Evolutionary conservation across 2,113 vertebrate genomes (phyloP).

Genomic region (Ctenodactylus gundi): DNA sequence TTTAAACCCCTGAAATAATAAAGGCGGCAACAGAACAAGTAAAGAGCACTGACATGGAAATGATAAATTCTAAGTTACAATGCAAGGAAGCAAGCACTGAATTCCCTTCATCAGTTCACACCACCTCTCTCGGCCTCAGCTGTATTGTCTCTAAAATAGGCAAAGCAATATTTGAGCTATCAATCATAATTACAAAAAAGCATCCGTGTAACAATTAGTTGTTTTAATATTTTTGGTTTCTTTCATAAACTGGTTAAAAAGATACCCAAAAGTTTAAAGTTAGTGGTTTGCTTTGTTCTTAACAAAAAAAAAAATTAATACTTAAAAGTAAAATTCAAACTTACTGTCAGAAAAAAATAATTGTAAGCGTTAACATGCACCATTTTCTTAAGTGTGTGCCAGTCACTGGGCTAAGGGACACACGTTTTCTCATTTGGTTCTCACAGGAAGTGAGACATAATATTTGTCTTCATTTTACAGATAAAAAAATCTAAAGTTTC

Average conservation of each 20-base stretch:
- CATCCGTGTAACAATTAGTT: no score
- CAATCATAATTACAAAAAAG: not conserved
- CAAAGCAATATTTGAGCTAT: not conserved
- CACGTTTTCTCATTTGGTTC: not conserved
- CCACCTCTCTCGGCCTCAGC: not conserved
- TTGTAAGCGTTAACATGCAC: not conserved
- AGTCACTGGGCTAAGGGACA: not conserved
- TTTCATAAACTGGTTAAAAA: slow-evolving; percentile 8
- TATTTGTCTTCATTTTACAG: not conserved
- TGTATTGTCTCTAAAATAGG: not conserved
- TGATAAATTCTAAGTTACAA: not conserved
- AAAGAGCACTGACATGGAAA: not conserved
- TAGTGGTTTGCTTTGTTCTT: not conserved
- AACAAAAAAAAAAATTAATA: not conserved
- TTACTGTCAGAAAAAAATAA: not conserved
- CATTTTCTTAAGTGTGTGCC: not conserved
- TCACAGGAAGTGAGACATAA: not conserved
- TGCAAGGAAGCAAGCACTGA: not conserved
- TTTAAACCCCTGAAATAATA: slow-evolving; percentile 29
- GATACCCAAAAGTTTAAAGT: not conserved
- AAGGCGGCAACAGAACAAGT: not conserved
- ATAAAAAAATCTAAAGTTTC: not conserved
- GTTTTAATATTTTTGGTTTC: slow-evolving; percentile 26
- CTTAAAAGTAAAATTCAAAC: not conserved
- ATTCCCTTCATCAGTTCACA: not conserved